Percentiles rank a stretch among this genome's conserved stretches.
phyloP scores from a whole-genome alignment of 2,888 invertebrate genomes.

The Cristatella mucedo region DNA sequence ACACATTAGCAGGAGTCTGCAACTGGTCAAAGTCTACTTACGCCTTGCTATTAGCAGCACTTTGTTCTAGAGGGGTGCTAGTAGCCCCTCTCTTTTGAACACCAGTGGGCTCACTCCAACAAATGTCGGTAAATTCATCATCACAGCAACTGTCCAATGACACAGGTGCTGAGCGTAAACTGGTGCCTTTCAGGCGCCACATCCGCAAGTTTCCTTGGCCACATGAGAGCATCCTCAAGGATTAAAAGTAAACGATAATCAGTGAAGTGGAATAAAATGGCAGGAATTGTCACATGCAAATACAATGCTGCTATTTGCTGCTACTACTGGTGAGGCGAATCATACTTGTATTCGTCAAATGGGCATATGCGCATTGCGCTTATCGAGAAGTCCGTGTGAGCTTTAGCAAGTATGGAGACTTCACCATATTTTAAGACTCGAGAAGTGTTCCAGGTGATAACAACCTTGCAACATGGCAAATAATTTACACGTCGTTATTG shows the following conservation, averaged over 20 bases:
- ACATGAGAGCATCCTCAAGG: conserved; percentile 33
- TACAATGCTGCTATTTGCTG: background rate
- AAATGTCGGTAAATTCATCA: conserved; percentile 36
- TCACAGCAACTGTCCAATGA: conserved; percentile 30
- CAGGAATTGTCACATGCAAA: background rate
- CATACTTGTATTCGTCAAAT: conserved; percentile 34
- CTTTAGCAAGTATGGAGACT: conserved; percentile 32
- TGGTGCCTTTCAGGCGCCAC: conserved; percentile 35
- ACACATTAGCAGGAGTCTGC: too few relatives aligned
- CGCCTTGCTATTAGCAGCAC: too few relatives aligned
- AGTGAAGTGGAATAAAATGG: background rate
- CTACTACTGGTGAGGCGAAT: too few relatives aligned
- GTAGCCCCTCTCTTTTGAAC: too few relatives aligned
- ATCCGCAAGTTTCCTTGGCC: conserved; percentile 34
- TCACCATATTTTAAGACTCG: conserved; percentile 23
- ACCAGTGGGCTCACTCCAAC: too few relatives aligned
- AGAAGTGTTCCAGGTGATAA: conserved; percentile 35
- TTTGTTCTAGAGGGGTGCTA: too few relatives aligned
- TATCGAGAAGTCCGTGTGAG: conserved; percentile 36
- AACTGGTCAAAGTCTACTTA: too few relatives aligned
- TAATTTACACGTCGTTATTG: too few relatives aligned
- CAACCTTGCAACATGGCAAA: too few relatives aligned
- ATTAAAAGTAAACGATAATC: background rate
- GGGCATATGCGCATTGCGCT: conserved; percentile 26
- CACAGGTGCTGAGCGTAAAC: conserved; percentile 32